A percentile compares a stretch with the other conserved stretches of the same genome.
Evolutionary conservation across 2,888 invertebrate species (phyloP).

Genomic region (Rhyacophila evoluta): DNA sequence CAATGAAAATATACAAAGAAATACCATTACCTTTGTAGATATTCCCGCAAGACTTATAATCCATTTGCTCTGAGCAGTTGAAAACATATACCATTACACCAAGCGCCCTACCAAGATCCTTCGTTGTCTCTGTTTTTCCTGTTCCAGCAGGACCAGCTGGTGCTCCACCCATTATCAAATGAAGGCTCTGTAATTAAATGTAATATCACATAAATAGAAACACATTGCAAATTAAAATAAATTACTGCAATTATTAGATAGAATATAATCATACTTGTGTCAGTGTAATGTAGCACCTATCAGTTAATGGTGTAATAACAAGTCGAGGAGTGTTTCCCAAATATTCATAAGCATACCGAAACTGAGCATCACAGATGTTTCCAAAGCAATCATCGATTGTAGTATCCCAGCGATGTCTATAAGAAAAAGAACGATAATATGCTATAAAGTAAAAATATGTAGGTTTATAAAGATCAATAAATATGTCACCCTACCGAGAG

Average conservation of each 20-base stretch:
- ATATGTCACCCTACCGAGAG: no score
- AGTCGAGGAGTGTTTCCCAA: slow-evolving; percentile 93
- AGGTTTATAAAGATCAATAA: background rate
- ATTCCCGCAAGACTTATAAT: slow-evolving; percentile 94
- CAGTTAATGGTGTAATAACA: slow-evolving; percentile 94
- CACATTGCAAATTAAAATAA: no score
- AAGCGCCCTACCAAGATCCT: slow-evolving; percentile 92
- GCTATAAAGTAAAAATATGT: background rate
- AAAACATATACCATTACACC: slow-evolving; percentile 99
- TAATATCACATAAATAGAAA: no score
- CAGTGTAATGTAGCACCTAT: slow-evolving; percentile 94
- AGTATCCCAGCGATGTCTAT: slow-evolving; percentile 84
- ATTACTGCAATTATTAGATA: no score
- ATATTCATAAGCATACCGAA: slow-evolving; percentile 93
- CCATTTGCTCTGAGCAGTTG: slow-evolving; percentile 98
- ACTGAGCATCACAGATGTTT: slow-evolving; percentile 95
- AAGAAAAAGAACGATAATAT: no score
- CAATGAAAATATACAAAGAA: background rate
- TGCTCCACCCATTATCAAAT: slow-evolving; percentile 96
- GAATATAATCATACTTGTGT: slow-evolving; percentile 86
- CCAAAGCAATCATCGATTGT: slow-evolving; percentile 85
- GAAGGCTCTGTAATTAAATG: slow-evolving; percentile 75
- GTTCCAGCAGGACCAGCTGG: slow-evolving; percentile 97
- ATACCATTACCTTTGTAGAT: slow-evolving; percentile 82
- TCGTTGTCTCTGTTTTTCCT: slow-evolving; percentile 97